A percentile compares a stretch with the other conserved stretches of the same genome.
Conservation (phyloP, 2,888 invertebrate genomes). For the Himalopsyche japonica region DNA sequence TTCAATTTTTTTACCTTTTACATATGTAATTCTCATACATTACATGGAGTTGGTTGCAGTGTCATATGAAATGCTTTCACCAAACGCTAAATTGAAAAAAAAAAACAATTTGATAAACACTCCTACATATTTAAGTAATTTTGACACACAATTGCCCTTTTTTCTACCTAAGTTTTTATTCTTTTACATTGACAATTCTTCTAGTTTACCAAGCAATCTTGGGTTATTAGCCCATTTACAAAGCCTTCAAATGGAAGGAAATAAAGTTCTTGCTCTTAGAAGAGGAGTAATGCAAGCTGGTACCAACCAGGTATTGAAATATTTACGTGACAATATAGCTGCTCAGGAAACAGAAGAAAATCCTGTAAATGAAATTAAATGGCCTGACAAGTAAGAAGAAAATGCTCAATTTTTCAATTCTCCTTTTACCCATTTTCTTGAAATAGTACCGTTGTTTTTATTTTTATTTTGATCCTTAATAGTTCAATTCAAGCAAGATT, state of each 20-base stretch:
- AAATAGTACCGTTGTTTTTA: too few species aligned
- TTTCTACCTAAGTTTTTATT: not conserved
- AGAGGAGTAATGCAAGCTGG: slow-evolving; percentile 84
- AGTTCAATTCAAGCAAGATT: too few species aligned
- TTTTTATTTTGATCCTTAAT: too few species aligned
- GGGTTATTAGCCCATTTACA: slow-evolving; percentile 74
- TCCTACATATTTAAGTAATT: slow-evolving; percentile 8
- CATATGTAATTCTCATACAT: too few species aligned
- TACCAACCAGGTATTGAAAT: slow-evolving; percentile 79
- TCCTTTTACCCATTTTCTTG: too few species aligned
- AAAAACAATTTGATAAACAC: too few species aligned
- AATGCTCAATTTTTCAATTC: too few species aligned
- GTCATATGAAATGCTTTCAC: not conserved
- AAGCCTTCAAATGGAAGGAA: slow-evolving; percentile 83
- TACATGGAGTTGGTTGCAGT: too few species aligned
- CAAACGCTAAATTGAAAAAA: too few species aligned
- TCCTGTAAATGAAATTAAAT: slow-evolving; percentile 46
- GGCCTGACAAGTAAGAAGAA: slow-evolving; percentile 61
- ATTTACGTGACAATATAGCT: slow-evolving; percentile 67
- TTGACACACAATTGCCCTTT: slow-evolving; percentile 1
- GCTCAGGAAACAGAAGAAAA: slow-evolving; percentile 49
- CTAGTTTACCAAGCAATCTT: slow-evolving; percentile 56
- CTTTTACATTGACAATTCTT: slow-evolving; percentile 46
- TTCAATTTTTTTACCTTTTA: too few species aligned
- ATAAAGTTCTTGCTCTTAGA: slow-evolving; percentile 79